Evolutionary conservation across 2,888 invertebrate genomes (phyloP).

Genomic region (Andrena trimmerana): DNA sequence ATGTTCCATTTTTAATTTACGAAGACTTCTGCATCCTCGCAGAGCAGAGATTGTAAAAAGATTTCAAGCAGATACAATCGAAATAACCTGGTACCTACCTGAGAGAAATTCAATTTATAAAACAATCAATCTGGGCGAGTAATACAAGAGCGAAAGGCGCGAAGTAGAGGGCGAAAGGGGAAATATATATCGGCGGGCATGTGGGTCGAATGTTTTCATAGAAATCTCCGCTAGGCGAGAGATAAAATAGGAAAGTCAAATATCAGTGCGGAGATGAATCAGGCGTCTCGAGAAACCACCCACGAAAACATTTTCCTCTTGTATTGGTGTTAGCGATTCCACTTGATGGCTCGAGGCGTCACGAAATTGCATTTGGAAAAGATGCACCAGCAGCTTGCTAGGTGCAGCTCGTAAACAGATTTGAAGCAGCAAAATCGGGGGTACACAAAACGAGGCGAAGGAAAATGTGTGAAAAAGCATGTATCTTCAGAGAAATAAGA

Average conservation of each 20-base stretch:
- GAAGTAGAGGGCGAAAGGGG: not conserved
- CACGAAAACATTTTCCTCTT: not conserved
- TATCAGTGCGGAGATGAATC: constrained; percentile 8
- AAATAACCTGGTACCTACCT: not conserved
- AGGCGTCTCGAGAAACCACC: constrained; percentile 11
- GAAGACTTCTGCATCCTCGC: no score
- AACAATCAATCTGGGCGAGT: constrained; percentile 17
- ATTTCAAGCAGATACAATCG: not conserved
- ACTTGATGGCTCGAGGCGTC: not conserved
- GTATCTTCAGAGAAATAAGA: no score
- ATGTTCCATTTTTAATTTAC: no score
- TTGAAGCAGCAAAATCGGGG: not conserved
- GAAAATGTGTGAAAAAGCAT: no score
- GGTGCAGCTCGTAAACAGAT: not conserved
- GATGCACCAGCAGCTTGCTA: not conserved
- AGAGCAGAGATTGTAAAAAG: no score
- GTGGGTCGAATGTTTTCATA: constrained; percentile 32
- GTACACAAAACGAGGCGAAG: no score
- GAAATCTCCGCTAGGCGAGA: not conserved
- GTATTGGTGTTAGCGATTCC: not conserved
- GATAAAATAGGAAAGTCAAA: constrained; percentile 19
- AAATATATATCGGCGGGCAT: constrained; percentile 29
- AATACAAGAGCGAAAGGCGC: not conserved
- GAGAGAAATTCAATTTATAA: not conserved
- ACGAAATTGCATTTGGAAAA: not conserved